Base-by-base conservation (phyloP, 2,113 vertebrate genomes). In the Nothobranchius kuhntae region DNA sequence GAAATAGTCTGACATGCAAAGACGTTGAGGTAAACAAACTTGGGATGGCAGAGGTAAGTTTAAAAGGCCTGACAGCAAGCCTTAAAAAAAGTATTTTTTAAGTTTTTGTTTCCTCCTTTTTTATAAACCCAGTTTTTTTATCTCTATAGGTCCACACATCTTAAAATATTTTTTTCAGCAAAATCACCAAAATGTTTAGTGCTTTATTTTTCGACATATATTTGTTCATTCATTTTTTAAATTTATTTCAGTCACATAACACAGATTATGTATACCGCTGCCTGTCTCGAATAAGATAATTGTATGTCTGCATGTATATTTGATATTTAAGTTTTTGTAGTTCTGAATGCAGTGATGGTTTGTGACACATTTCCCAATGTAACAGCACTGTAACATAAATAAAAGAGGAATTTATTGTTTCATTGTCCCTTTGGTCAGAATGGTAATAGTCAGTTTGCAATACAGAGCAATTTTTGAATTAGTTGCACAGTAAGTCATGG, bases 21-120 rank as follows among this genome's bases (percentile, higher is more conserved):
- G 61, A 78, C 71, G 61, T 47, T 58, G 72, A 80, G 67, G 77
- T 81, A 91, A 91, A 91, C 78, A 87, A 87, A 86, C 77, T 81
- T 73, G 56, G 64, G 87, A 87, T 83, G 70, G 70, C 68, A 82
- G 77, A 85, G 81, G 68, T 81, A 68, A 75, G 75, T 73, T 85
- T 76, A 80, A 81, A 86, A 59, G 60, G 72, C 71, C 71, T 42
- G 38, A 68, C 35, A 46, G 68, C 58, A 65, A 61, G 36, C 40
- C 65, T 66, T 64, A 53, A 36, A 36, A 56, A 26, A 35, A 13
- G 30, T 53, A 26, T 11, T 82, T 2, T 65, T 65, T 44, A 57
- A 77, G 52, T 60, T 59, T 52, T 17, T 40, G n/a, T 57, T 51
- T 58, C 50, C 3, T 42, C 12, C 2, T 71, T 47, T 21, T 45